Evolutionary conservation across 2,888 invertebrate species (phyloP).

Genomic region (Melipona bicolor): DNA sequence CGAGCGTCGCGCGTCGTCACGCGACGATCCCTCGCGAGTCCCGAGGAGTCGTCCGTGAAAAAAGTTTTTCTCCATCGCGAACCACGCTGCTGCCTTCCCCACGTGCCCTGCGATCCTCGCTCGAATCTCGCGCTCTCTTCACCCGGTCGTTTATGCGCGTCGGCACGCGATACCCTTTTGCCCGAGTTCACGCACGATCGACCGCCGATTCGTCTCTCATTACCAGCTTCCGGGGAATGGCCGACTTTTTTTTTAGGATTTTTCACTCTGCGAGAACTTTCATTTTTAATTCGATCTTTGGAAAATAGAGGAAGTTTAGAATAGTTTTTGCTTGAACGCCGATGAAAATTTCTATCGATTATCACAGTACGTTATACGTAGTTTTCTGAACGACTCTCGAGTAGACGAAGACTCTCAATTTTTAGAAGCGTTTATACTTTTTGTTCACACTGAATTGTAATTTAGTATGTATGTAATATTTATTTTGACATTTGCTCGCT

Average conservation of each 20-base stretch:
- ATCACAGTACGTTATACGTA: too few species aligned
- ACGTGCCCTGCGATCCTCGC: slow-evolving; percentile 14
- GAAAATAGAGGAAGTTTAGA: too few species aligned
- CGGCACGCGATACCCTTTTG: slow-evolving; percentile 37
- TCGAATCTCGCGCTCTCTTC: slow-evolving; percentile 1
- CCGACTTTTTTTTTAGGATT: not conserved
- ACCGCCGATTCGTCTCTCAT: slow-evolving; percentile 10
- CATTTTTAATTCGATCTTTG: too few species aligned
- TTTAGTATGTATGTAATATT: too few species aligned
- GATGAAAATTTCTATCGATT: too few species aligned
- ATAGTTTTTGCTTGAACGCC: too few species aligned
- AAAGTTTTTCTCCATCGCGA: slow-evolving; percentile 5
- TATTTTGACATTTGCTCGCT: too few species aligned
- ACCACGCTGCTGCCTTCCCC: not conserved
- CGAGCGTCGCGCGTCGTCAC: slow-evolving; percentile 75
- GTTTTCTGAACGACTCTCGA: too few species aligned
- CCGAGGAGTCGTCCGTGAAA: slow-evolving; percentile 24
- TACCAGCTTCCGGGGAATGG: not conserved
- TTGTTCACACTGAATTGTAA: too few species aligned
- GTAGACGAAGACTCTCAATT: too few species aligned
- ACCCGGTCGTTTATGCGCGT: slow-evolving; percentile 15
- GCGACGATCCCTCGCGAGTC: slow-evolving; percentile 47
- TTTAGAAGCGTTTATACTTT: too few species aligned
- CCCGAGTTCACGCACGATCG: slow-evolving; percentile 45
- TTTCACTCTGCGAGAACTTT: too few species aligned